Percentiles rank a stretch among this genome's conserved stretches.
phyloP scores from a whole-genome alignment of 2,888 invertebrate genomes.

The Dilophus febrilis region DNA sequence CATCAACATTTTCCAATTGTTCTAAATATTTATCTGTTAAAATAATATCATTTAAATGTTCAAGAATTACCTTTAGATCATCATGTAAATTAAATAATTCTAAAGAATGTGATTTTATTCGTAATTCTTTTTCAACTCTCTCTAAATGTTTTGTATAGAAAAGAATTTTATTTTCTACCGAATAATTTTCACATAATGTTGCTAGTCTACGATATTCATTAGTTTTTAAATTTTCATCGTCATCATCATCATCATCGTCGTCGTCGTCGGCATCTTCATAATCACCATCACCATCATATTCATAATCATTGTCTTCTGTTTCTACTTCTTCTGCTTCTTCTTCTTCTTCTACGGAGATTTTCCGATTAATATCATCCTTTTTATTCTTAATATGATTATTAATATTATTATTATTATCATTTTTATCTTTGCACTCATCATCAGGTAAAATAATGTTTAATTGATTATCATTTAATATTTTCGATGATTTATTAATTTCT shows the following conservation, averaged over 20 bases:
- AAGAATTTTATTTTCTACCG: background rate
- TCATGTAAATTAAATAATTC: background rate
- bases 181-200: background rate
- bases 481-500: too few species aligned
- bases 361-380: background rate
- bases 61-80: background rate
- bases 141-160: background rate
- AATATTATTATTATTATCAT: too few species aligned
- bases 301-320: background rate
- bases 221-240: background rate
- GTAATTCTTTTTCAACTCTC: background rate
- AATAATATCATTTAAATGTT: background rate
- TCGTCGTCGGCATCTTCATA: background rate
- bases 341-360: too few species aligned
- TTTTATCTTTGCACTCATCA: too few species aligned
- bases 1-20: too few species aligned
- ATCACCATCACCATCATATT: background rate
- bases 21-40: background rate
- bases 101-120: background rate
- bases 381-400: background rate
- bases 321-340: too few species aligned
- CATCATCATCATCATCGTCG: background rate
- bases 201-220: background rate
- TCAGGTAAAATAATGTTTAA: too few species aligned
- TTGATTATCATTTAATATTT: too few species aligned